Evolutionary conservation across 2,888 invertebrate species (phyloP), one percentile per base, ranked within the genome.

Genomic region (Drosophila demipolita): DNA sequence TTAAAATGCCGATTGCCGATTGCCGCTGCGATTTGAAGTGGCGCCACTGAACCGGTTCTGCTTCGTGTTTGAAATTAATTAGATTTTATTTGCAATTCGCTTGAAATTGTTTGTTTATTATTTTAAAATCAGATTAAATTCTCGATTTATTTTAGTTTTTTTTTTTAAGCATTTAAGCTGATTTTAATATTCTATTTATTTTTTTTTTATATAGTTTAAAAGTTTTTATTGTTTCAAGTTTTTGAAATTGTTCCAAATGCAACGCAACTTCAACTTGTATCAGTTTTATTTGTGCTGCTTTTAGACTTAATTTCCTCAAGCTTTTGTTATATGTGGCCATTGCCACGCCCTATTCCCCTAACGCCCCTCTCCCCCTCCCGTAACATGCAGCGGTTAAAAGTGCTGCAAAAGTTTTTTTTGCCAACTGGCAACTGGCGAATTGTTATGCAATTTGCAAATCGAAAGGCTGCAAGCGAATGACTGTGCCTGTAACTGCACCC

Each of bases 371-470:
- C 1, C 48, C 15, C 12, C 32, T 11, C n/a, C 49, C 15, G 12
- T 23, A 49, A 42, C 23, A 52, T 42, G 73, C 61, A 54, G 54
- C 62, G 53, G 54, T 74, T 74, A 59, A 75, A 70, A 38, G n/a
- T 58, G 33, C 49, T 35, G n/a, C 49, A 42, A 60, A 68, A 64
- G 38, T 78, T 73, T 55, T 32, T 42, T 40, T 73, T 60, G 54
- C 29, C 53, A 64, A 23, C 73, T 55, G 70, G 53, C 59, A 70
- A 64, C 78, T 60, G 54, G 80, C 78, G 62, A 67, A 73, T 79
- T 77, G 87, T 89, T 84, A 81, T 84, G 89, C 78, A 89, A 86
- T 86, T 86, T 74, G 66, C 72, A 72, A 80, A 88, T 86, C 74
- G 86, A 83, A 80, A 83, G 68, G 66, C 80, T 71, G 68, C 68